Percentiles rank a stretch among this genome's conserved stretches.
These are phyloP conservation scores for Clistopyga incitator DNA, from an alignment of 2,888 invertebrate genomes.

Conservation along the genomic window DNA sequence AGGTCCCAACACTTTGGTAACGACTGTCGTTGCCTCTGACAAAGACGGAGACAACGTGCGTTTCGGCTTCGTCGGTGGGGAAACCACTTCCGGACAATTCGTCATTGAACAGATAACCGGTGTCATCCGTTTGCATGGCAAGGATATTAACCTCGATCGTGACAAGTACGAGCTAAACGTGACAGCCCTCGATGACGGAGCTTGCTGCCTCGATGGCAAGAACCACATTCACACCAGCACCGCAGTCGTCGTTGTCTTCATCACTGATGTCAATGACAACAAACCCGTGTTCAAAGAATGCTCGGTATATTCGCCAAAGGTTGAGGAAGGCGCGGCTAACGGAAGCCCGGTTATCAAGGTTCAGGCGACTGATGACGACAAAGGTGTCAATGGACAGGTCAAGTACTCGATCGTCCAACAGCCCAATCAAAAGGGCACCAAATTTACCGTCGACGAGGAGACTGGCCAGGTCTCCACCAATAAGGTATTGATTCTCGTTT, in stretches of 20 bases:
- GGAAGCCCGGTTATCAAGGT: conserved; percentile 97
- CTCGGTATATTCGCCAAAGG: conserved; percentile 95
- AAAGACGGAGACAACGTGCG: conserved; percentile 98
- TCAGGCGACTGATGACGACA: conserved; percentile 97
- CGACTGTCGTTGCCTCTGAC: conserved; percentile 98
- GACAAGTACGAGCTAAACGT: conserved; percentile 98
- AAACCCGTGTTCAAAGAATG: conserved; percentile 98
- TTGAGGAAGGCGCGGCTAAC: conserved; percentile 97
- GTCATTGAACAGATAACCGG: conserved; percentile 98
- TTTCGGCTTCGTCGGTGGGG: conserved; percentile 96
- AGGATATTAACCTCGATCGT: conserved; percentile 93
- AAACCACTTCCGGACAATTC: conserved; percentile 95
- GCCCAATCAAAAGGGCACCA: conserved; percentile 97
- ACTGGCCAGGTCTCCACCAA: conserved; percentile 98
- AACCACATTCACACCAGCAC: conserved; percentile 96
- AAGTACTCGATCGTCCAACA: conserved; percentile 99
- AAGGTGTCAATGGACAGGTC: conserved; percentile 97
- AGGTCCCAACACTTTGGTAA: conserved; percentile 97
- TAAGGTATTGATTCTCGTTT: conserved; percentile 85
- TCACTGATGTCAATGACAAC: conserved; percentile 98
- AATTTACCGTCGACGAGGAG: conserved; percentile 97
- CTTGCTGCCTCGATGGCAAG: conserved; percentile 96
- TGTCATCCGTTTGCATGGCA: conserved; percentile 95
- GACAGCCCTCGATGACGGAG: conserved; percentile 98
- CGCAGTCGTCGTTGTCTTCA: conserved; percentile 97